phyloP scores from a whole-genome alignment of 2,113 vertebrate genomes.

The Notechis scutatus region DNA sequence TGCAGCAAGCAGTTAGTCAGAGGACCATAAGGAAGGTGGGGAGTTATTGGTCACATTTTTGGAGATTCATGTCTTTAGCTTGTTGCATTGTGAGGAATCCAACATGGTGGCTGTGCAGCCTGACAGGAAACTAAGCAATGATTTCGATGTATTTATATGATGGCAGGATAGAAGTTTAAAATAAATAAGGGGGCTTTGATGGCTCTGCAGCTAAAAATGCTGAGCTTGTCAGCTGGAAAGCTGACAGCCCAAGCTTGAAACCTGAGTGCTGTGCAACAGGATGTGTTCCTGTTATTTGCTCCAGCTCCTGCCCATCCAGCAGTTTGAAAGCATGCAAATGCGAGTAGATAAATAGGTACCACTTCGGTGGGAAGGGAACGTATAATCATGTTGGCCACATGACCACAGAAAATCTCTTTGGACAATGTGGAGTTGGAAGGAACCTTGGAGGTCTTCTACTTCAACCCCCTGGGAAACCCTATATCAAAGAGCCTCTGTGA shows the following conservation, averaged over 20 bases:
- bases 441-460: not conserved
- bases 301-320: not conserved
- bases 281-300: not conserved
- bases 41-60: not conserved
- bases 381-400: not conserved
- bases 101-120: not conserved
- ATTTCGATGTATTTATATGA: not conserved
- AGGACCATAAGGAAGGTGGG: not conserved
- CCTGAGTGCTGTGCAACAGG: accelerated
- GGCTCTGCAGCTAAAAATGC: not conserved
- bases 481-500: too few relatives aligned
- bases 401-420: not conserved
- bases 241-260: not conserved
- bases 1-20: not conserved
- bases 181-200: not conserved
- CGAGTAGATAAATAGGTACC: too few relatives aligned
- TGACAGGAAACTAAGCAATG: not conserved
- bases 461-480: not conserved
- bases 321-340: not conserved
- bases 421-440: not conserved
- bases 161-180: not conserved
- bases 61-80: not conserved
- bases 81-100: not conserved
- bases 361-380: not conserved
- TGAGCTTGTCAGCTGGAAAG: not conserved